These are phyloP conservation scores for Euphonia xanthogaster DNA, from an alignment of 2,797 vertebrate species.

Conservation along the genomic window DNA sequence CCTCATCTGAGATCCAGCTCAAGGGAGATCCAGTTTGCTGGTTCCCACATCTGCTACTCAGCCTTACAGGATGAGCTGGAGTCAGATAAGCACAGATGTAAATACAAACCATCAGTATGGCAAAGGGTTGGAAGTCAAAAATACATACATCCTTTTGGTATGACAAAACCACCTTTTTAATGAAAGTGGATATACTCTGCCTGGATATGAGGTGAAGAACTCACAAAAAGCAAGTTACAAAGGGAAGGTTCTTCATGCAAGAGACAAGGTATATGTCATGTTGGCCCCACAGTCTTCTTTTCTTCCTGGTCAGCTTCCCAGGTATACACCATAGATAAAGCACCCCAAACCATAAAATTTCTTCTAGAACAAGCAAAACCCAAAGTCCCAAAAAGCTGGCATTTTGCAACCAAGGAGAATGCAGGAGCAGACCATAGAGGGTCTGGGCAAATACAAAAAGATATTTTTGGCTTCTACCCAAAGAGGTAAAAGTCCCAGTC, in stretches of 20 bases:
- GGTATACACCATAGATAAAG: background rate
- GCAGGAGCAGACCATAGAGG: background rate
- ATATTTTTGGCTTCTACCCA: background rate
- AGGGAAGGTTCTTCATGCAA: fast-evolving
- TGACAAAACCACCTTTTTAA: background rate
- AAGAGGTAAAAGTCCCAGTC: background rate
- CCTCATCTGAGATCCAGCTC: background rate
- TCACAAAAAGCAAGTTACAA: background rate
- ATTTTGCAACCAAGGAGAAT: background rate
- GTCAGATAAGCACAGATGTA: background rate
- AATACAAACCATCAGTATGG: background rate
- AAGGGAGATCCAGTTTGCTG: background rate
- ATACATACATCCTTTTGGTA: background rate
- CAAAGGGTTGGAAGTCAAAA: background rate
- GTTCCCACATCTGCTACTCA: background rate
- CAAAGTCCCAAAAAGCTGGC: background rate
- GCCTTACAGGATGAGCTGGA: background rate
- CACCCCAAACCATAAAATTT: background rate
- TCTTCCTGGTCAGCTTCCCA: background rate
- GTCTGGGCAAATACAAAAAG: background rate
- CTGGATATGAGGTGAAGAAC: background rate
- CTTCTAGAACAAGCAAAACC: background rate
- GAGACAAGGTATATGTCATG: background rate
- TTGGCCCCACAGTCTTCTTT: background rate
- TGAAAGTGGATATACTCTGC: background rate